These are phyloP conservation scores for Amphiura filiformis DNA, from an alignment of 35 echinoderm and acorn worm genomes.

Conservation along the genomic window DNA sequence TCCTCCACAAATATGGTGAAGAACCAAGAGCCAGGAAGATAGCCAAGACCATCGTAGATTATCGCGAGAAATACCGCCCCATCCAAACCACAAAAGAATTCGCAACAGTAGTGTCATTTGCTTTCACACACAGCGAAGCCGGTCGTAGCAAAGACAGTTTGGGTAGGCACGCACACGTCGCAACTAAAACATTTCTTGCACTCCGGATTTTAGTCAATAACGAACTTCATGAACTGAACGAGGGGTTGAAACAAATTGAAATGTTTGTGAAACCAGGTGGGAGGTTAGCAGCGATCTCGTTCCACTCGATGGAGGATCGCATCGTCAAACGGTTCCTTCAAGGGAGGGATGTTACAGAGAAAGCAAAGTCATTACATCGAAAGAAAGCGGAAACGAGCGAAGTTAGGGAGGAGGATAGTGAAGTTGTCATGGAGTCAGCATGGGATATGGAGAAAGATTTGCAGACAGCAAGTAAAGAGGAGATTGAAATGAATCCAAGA, in stretches of 20 bases:
- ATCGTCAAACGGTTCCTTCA: slow-evolving; percentile 81
- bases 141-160: slow-evolving; percentile 48
- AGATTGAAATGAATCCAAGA: slow-evolving; percentile 70
- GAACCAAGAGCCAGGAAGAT: slow-evolving; percentile 74
- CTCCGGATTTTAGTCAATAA: slow-evolving; percentile 95
- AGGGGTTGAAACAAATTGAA: slow-evolving; percentile 39
- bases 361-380: slow-evolving; percentile 38
- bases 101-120: slow-evolving; percentile 60
- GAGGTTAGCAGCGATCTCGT: slow-evolving; percentile 69
- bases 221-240: slow-evolving; percentile 73
- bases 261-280: slow-evolving; percentile 63
- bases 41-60: slow-evolving; percentile 68
- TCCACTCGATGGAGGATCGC: slow-evolving; percentile 93
- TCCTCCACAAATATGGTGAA: slow-evolving; percentile 80
- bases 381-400: background rate
- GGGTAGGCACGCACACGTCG: slow-evolving; percentile 55
- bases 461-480: slow-evolving; percentile 40
- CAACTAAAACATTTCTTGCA: slow-evolving; percentile 88
- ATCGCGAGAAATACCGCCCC: slow-evolving; percentile 68
- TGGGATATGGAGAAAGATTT: slow-evolving; percentile 11
- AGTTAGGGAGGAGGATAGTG: background rate
- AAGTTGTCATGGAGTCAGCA: background rate
- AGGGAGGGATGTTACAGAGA: slow-evolving; percentile 71
- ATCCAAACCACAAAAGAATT: slow-evolving; percentile 76
- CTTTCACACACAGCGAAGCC: slow-evolving; percentile 65